Percentiles rank a stretch among this genome's conserved stretches.
These are phyloP conservation scores for Pseudochirops cupreus DNA, from an alignment of 2,797 vertebrate genomes.

Conservation along the genomic window DNA sequence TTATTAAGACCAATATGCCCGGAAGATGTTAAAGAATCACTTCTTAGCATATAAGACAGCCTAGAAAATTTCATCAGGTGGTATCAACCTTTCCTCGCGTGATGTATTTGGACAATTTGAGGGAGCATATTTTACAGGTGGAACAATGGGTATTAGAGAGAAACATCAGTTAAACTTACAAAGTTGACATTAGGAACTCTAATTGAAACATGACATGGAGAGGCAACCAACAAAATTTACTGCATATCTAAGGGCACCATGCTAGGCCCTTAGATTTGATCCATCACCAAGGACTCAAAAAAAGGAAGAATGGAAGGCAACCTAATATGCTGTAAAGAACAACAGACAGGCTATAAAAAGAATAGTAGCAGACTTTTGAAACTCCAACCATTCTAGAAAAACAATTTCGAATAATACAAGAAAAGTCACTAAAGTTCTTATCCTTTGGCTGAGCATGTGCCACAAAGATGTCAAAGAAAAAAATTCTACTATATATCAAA, in stretches of 20 bases:
- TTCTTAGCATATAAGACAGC: constrained; percentile 22
- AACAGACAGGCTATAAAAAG: not conserved
- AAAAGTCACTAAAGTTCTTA: not conserved
- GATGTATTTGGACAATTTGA: constrained; percentile 12
- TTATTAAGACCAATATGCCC: constrained; percentile 25
- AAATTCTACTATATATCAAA: not conserved
- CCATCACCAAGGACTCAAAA: constrained; percentile 26
- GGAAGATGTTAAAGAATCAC: constrained; percentile 33
- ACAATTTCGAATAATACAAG: no score
- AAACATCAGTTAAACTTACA: constrained; percentile 37
- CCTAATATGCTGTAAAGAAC: not conserved
- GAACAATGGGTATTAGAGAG: constrained; percentile 29
- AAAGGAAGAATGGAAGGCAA: not conserved
- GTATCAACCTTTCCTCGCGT: constrained; percentile 27
- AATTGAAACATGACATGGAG: constrained; percentile 1
- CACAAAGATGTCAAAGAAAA: not conserved
- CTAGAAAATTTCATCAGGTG: constrained; percentile 27
- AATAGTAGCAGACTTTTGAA: not conserved
- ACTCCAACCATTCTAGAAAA: no score
- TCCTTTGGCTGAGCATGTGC: not conserved
- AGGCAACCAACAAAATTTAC: not conserved
- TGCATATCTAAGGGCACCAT: not conserved
- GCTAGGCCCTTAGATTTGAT: constrained; percentile 1
- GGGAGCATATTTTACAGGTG: constrained; percentile 18
- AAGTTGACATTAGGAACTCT: not conserved